Evolutionary conservation across 2,113 vertebrate genomes (phyloP).

Genomic region (Cyprinodon variegatus): DNA sequence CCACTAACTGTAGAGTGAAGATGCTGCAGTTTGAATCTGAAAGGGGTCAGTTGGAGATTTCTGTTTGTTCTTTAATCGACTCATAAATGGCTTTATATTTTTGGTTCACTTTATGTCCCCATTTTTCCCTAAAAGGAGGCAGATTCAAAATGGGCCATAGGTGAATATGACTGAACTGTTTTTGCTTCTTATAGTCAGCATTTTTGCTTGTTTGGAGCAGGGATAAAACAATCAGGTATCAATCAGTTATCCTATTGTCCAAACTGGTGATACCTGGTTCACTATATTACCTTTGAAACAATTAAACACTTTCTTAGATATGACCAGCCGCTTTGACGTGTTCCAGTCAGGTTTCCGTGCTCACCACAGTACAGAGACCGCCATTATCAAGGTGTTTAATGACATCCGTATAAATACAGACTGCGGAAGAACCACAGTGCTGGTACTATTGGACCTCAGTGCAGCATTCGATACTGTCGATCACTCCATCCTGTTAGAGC

Average conservation of each 20-base stretch:
- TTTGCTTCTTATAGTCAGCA: not conserved
- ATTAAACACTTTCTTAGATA: too few species aligned
- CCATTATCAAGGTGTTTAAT: too few species aligned
- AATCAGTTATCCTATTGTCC: not conserved
- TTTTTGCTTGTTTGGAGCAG: not conserved
- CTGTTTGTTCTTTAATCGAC: not conserved
- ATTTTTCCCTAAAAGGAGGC: not conserved
- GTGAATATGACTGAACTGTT: not conserved
- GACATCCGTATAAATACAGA: too few species aligned
- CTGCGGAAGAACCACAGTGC: too few species aligned
- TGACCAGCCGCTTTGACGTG: too few species aligned
- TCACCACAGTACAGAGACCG: too few species aligned
- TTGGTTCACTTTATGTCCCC: not conserved
- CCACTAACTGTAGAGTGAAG: not conserved
- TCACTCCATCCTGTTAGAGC: too few species aligned
- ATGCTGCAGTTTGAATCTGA: not conserved
- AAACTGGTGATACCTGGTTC: not conserved
- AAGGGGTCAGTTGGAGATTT: not conserved
- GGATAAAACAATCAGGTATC: not conserved
- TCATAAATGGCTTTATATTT: too few species aligned
- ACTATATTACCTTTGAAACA: not conserved
- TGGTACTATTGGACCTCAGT: too few species aligned
- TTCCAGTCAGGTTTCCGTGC: too few species aligned
- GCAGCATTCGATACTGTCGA: too few species aligned
- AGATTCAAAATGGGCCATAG: not conserved